Percentiles rank a stretch among this genome's conserved stretches.
Evolutionary conservation across 2,888 invertebrate genomes (phyloP).

Genomic region (Biston stratarius): DNA sequence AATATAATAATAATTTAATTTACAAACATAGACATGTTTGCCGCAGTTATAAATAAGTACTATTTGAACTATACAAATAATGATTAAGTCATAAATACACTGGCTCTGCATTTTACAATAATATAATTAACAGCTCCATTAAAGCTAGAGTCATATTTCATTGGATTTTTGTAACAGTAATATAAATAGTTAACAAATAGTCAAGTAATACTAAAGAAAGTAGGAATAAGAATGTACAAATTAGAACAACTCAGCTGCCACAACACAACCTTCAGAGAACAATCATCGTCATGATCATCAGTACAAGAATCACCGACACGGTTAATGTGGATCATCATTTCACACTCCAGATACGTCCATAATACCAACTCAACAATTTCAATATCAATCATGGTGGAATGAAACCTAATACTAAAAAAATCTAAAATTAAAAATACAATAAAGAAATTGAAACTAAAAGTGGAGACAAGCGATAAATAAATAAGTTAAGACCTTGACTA

Average conservation of each 20-base stretch:
- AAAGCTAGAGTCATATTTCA: constrained; percentile 80
- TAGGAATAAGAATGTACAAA: constrained; percentile 78
- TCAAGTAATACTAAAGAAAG: constrained; percentile 77
- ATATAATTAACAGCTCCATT: constrained; percentile 82
- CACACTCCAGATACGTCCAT: constrained; percentile 48
- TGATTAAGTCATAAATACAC: constrained; percentile 85
- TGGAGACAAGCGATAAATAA: constrained; percentile 73
- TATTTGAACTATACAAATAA: constrained; percentile 86
- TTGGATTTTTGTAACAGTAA: constrained; percentile 80
- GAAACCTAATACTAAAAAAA: constrained; percentile 70
- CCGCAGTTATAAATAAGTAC: constrained; percentile 77
- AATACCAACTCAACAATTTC: constrained; percentile 70
- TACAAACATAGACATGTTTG: constrained; percentile 80
- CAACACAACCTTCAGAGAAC: constrained; percentile 53
- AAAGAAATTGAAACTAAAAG: constrained; percentile 70
- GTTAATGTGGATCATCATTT: constrained; percentile 43
- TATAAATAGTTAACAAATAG: constrained; percentile 86
- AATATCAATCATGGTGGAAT: constrained; percentile 71
- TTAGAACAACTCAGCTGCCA: constrained; percentile 67
- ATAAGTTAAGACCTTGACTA: constrained; percentile 84
- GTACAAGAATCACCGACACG: constrained; percentile 45
- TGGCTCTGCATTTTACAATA: constrained; percentile 84
- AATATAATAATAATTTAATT: constrained; percentile 81
- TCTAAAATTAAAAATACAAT: constrained; percentile 68
- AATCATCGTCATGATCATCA: constrained; percentile 38